Conservation (phyloP, 2,113 vertebrate species). For the Emydura subglobosa region DNA sequence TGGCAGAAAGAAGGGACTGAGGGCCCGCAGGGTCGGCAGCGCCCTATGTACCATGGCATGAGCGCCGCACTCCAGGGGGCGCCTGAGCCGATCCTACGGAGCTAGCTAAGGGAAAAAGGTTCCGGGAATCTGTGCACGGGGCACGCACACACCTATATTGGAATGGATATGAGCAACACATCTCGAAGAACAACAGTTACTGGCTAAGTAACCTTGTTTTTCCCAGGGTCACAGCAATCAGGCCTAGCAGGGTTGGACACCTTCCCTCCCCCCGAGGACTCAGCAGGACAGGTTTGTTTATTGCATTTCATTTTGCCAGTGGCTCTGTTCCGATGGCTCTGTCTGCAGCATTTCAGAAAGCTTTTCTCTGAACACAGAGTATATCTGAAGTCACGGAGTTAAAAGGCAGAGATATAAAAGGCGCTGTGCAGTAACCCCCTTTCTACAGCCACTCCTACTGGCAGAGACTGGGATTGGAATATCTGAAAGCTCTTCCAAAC, state of each 20-base stretch:
- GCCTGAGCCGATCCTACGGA: too few relatives aligned
- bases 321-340: not conserved
- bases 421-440: not conserved
- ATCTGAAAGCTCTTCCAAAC: not conserved
- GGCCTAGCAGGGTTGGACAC: rapidly evolving
- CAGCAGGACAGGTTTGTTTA: not conserved
- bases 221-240: rapidly evolving
- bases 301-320: rapidly evolving
- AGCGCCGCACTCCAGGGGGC: too few relatives aligned
- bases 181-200: too few relatives aligned
- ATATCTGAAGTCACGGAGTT: not conserved
- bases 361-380: not conserved
- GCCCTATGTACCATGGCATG: too few relatives aligned
- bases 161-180: too few relatives aligned
- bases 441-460: not conserved
- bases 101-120: too few relatives aligned
- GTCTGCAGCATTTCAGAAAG: rapidly evolving
- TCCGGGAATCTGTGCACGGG: too few relatives aligned
- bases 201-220: too few relatives aligned
- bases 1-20: too few relatives aligned
- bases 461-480: not conserved
- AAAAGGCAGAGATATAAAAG: not conserved
- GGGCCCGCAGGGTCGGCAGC: too few relatives aligned
- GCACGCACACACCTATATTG: too few relatives aligned
- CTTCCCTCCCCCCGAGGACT: not conserved